These are phyloP conservation scores for Drosophila tristis DNA, from an alignment of 1,140 invertebrate species.

Conservation along the genomic window DNA sequence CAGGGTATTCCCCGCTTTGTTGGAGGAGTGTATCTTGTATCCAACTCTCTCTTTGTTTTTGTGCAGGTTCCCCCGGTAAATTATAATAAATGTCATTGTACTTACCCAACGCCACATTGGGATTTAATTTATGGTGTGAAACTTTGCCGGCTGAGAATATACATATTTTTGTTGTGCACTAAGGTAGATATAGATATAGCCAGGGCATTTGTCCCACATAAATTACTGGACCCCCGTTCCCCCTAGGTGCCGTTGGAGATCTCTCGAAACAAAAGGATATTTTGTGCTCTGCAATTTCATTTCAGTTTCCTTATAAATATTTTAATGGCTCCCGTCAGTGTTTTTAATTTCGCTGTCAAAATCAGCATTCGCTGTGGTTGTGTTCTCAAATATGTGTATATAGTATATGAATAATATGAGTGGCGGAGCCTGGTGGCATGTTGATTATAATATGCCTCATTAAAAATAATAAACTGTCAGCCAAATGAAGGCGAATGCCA, in stretches of 20 bases:
- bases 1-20: slow-evolving; percentile 10
- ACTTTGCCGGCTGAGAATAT: slow-evolving; percentile 44
- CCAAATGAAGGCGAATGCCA: slow-evolving; percentile 64
- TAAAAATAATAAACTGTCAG: slow-evolving; percentile 82
- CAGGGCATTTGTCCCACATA: slow-evolving; percentile 24
- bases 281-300: slow-evolving; percentile 14
- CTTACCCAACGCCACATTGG: slow-evolving; percentile 62
- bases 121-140: slow-evolving; percentile 77
- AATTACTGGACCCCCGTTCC: slow-evolving; percentile 16
- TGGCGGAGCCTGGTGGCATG: slow-evolving; percentile 34
- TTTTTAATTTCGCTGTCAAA: slow-evolving; percentile 70
- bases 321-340: slow-evolving; percentile 44
- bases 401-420: slow-evolving; percentile 17
- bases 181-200: slow-evolving; percentile 2
- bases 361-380: slow-evolving; percentile 42
- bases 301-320: slow-evolving; percentile 41
- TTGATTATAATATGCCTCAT: slow-evolving; percentile 79
- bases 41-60: slow-evolving; percentile 10
- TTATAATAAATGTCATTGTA: slow-evolving; percentile 79
- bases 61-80: slow-evolving; percentile 44
- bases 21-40: no score
- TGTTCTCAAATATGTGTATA: slow-evolving; percentile 30
- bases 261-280: no score
- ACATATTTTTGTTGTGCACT: slow-evolving; percentile 4
- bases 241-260: not conserved